Percentiles rank a stretch among this genome's conserved stretches.
Conservation (phyloP, 1,140 invertebrate genomes). For the Cecropterus lyciades region DNA sequence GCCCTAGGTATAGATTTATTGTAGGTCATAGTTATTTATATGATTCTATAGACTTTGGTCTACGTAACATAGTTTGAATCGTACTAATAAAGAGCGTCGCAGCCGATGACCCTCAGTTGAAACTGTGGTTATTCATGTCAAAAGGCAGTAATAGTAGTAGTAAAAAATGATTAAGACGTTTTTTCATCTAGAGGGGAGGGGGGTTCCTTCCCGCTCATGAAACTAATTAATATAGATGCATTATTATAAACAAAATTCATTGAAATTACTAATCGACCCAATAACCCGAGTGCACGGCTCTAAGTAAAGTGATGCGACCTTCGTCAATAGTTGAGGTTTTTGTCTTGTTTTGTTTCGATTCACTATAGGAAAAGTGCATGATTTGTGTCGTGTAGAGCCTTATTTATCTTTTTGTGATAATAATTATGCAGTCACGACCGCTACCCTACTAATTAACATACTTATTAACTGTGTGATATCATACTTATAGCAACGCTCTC, state of each 20-base stretch:
- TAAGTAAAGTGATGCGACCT: conserved; percentile 25
- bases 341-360: conserved; percentile 22
- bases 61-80: not conserved
- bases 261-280: conserved; percentile 13
- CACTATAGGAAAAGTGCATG: conserved; percentile 39
- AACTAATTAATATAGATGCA: too few species aligned
- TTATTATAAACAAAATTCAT: not conserved
- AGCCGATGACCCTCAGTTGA: too few species aligned
- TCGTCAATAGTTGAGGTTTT: conserved; percentile 12
- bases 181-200: too few species aligned
- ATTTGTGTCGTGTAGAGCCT: conserved; percentile 33
- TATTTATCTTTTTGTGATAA: conserved; percentile 40
- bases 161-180: too few species aligned
- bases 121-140: too few species aligned
- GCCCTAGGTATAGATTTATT: too few species aligned
- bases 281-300: conserved; percentile 15
- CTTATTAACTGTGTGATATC: not conserved
- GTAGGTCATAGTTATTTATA: not conserved
- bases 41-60: not conserved
- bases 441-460: conserved; percentile 29
- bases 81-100: too few species aligned
- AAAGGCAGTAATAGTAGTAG: too few species aligned
- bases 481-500: not conserved
- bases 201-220: too few species aligned
- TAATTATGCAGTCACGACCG: conserved; percentile 42